Conservation (phyloP, 1,140 invertebrate species). For the Trichonephila clavata region DNA sequence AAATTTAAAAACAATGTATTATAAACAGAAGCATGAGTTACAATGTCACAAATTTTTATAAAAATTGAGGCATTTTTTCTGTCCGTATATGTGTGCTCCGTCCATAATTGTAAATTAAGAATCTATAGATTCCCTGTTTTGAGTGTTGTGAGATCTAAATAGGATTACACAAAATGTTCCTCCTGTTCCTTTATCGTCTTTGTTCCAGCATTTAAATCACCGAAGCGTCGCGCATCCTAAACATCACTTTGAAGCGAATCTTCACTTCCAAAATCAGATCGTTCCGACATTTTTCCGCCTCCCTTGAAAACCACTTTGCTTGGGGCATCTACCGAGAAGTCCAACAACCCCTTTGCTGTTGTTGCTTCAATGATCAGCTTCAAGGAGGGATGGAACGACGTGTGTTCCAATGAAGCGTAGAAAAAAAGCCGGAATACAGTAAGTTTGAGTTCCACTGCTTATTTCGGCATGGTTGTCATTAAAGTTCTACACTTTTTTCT, state of each 20-base stretch:
- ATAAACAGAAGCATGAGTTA: too few species aligned
- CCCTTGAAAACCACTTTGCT: slow-evolving; percentile 9
- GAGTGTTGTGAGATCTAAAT: neutral
- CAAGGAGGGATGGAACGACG: neutral
- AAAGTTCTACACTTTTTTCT: neutral
- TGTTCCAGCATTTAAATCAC: neutral
- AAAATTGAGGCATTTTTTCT: too few species aligned
- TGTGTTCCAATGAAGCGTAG: neutral
- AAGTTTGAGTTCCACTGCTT: too few species aligned
- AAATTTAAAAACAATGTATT: too few species aligned
- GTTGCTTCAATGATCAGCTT: neutral
- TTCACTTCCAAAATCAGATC: neutral
- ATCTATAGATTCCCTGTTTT: neutral
- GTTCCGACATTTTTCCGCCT: neutral
- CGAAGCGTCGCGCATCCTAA: neutral
- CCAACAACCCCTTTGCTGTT: slow-evolving; percentile 43
- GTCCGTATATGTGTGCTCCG: too few species aligned
- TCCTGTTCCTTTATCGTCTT: neutral
- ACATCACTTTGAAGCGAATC: neutral
- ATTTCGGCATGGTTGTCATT: too few species aligned
- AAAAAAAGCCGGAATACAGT: neutral
- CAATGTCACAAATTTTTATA: too few species aligned
- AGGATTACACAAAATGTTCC: neutral
- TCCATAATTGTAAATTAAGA: neutral
- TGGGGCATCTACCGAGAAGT: slow-evolving; percentile 6